phyloP scores from a whole-genome alignment of 2,797 vertebrate genomes.

The Hypotaenidia okinawae region DNA sequence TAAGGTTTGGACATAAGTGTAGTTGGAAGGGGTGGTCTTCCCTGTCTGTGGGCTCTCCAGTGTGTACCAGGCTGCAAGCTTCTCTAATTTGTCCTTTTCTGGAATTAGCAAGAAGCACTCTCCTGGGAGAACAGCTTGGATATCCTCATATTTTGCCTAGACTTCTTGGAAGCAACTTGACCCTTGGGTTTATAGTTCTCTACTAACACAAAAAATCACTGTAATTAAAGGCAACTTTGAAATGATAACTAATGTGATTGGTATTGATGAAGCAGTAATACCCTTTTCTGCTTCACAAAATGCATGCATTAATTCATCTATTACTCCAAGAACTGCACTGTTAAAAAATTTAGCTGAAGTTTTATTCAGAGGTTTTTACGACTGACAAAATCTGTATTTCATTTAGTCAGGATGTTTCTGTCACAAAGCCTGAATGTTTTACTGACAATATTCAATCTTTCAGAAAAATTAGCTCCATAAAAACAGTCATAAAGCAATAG shows the following conservation, averaged over 20 bases:
- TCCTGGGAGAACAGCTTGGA: background rate
- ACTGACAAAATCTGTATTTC: constrained; percentile 48
- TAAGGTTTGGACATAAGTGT: background rate
- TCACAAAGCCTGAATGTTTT: constrained; percentile 40
- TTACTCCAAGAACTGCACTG: background rate
- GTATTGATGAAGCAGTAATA: constrained; percentile 44
- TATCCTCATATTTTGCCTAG: background rate
- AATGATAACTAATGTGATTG: constrained; percentile 7
- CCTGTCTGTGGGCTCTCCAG: background rate
- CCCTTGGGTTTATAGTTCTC: background rate
- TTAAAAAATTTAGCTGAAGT: constrained; percentile 38
- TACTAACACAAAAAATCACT: background rate
- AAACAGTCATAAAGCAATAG: constrained; percentile 46
- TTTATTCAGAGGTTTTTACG: constrained; percentile 61
- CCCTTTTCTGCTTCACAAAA: constrained; percentile 49
- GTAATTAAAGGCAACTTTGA: constrained; percentile 13
- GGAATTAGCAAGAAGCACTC: background rate
- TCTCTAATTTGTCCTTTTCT: background rate
- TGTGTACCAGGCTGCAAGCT: background rate
- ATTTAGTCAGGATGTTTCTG: constrained; percentile 12
- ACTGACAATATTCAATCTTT: constrained; percentile 43
- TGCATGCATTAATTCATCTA: constrained; percentile 1
- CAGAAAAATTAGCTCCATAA: constrained; percentile 55
- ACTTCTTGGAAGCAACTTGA: background rate
- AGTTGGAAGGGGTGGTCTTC: background rate